Base-by-base conservation (phyloP, 2,888 invertebrate genomes). In the Apamea anceps region DNA sequence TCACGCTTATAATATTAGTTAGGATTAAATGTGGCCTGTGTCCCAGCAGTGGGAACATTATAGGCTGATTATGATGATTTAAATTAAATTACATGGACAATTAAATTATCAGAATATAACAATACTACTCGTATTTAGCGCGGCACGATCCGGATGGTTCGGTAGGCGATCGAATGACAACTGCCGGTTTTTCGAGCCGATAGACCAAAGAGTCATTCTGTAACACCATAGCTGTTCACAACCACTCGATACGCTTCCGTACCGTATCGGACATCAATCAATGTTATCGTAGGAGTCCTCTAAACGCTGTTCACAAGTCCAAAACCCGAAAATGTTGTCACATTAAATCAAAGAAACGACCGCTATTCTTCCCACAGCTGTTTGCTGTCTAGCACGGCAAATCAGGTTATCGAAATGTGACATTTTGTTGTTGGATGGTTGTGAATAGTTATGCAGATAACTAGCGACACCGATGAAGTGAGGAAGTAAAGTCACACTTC, bases 401-500 rank as follows among this genome's bases (percentile, higher is more conserved):
- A 25, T 57, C 57, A n/a, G n/a, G 12, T n/a, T 60, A 60, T n/a
- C 57, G 12, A 60, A n/a, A n/a, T n/a, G 12, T 1, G 5, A 12
- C 5, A 60, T 60, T n/a, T 60, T n/a, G 12, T 12, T 60, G n/a
- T 60, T 12, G 57, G 57, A 60, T n/a, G n/a, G 12, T n/a, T 60
- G 12, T 60, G 57, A 60, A 60, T 57, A 57, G n/a, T n/a, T 57
- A 57, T 12, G n/a, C n/a, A 60, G 25, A 72, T 67, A 79, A 60
- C n/a, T n/a, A n/a, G n/a, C n/a, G n/a, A n/a, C n/a, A 68, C 0
- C 54, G 37, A 37, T 18, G 10, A 72, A 63, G 37, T 15, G 12
- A 12, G n/a, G 48, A 75, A 68, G 15, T 70, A 8, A n/a, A 78
- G 15, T 57, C 48, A 82, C 21, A 48, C 18, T 57, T 54, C 45